A percentile compares a stretch with the other conserved stretches of the same genome.
Evolutionary conservation across 2,797 vertebrate species (phyloP).

Genomic region (Crossoptilon crossoptilon): DNA sequence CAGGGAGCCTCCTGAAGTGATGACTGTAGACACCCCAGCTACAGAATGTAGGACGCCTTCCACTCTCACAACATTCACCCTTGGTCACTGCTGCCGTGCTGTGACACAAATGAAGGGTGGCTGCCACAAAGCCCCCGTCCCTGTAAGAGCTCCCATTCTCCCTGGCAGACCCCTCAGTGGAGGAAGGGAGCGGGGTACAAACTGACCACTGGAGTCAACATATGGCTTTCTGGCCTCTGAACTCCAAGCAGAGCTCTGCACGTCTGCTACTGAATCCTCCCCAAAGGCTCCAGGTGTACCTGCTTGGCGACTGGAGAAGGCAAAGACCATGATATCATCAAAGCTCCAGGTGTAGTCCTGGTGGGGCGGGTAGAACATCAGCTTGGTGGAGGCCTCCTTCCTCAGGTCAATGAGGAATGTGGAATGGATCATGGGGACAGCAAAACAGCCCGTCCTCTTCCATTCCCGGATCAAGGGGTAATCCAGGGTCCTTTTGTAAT

Average conservation of each 20-base stretch:
- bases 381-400: slow-evolving; percentile 84
- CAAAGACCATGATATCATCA: slow-evolving; percentile 98
- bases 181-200: not conserved
- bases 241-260: not conserved
- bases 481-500: slow-evolving; percentile 94
- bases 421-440: slow-evolving; percentile 96
- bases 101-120: not conserved
- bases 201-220: not conserved
- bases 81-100: not conserved
- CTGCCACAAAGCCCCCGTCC: too few species aligned
- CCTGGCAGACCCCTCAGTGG: not conserved
- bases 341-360: slow-evolving; percentile 96
- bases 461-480: slow-evolving; percentile 95
- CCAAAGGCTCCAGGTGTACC: slow-evolving; percentile 78
- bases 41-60: not conserved
- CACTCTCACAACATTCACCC: not conserved
- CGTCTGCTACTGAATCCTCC: not conserved
- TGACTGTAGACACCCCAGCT: not conserved
- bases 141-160: not conserved
- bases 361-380: slow-evolving; percentile 93
- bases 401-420: slow-evolving; percentile 94
- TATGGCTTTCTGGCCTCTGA: not conserved
- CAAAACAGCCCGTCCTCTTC: slow-evolving; percentile 91
- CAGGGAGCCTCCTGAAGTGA: not conserved
- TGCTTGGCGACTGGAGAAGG: slow-evolving; percentile 94